Conservation (phyloP, 2,797 vertebrate genomes). For the Borostomias antarcticus region DNA sequence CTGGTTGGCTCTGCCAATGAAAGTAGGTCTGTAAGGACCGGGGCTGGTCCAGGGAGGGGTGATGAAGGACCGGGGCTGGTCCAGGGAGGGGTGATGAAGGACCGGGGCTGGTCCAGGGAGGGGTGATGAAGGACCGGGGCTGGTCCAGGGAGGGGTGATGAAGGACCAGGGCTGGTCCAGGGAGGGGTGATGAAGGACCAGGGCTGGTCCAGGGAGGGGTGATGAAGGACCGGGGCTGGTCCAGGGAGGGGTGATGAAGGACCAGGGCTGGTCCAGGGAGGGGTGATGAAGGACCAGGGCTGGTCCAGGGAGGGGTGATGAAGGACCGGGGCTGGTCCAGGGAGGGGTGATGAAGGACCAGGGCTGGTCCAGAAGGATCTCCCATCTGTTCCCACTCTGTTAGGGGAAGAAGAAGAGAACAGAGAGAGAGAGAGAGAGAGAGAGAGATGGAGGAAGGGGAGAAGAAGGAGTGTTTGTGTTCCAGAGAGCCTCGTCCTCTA, state of each 20-base stretch:
- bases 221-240: slow-evolving; percentile 46
- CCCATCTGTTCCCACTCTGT: slow-evolving; percentile 23
- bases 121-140: background rate
- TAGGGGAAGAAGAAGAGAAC: background rate
- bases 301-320: background rate
- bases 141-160: background rate
- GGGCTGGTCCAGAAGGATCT: background rate
- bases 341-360: background rate
- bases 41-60: too few species aligned
- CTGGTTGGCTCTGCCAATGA: slow-evolving; percentile 10
- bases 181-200: background rate
- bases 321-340: background rate
- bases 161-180: background rate
- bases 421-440: background rate
- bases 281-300: too few species aligned
- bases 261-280: background rate
- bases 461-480: background rate
- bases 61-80: background rate
- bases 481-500: background rate
- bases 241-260: too few species aligned
- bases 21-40: slow-evolving; percentile 15
- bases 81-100: background rate
- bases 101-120: background rate
- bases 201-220: slow-evolving; percentile 13
- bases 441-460: too few species aligned